Evolutionary conservation across 2,888 invertebrate species (phyloP).

Genomic region (Anoplius nigerrimus): DNA sequence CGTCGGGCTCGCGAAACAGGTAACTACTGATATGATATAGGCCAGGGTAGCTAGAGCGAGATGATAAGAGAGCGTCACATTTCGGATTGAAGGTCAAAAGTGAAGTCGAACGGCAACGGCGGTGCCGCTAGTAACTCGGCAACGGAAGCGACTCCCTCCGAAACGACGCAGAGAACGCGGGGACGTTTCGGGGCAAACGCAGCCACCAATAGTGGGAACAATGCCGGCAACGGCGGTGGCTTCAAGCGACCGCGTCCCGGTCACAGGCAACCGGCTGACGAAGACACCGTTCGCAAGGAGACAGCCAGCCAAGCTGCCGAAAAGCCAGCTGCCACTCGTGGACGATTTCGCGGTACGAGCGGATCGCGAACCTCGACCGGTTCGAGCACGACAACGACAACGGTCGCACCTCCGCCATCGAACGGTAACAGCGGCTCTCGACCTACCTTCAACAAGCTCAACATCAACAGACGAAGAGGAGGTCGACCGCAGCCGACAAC

Average conservation of each 20-base stretch:
- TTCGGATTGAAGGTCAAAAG: no score
- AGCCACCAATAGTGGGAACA: background rate
- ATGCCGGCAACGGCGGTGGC: slow-evolving; percentile 40
- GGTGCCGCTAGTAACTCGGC: slow-evolving; percentile 63
- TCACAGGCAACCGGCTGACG: slow-evolving; percentile 51
- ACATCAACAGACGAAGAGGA: slow-evolving; percentile 61
- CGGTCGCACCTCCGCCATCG: slow-evolving; percentile 50
- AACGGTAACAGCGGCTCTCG: slow-evolving; percentile 39
- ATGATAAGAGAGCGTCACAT: no score
- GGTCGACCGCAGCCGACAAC: slow-evolving; percentile 61
- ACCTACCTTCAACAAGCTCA: slow-evolving; percentile 66
- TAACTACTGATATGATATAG: no score
- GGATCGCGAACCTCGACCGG: slow-evolving; percentile 52
- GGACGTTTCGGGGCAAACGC: slow-evolving; percentile 60
- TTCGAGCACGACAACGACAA: slow-evolving; percentile 22
- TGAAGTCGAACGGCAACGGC: slow-evolving; percentile 59
- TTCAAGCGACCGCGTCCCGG: slow-evolving; percentile 66
- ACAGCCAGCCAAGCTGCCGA: slow-evolving; percentile 60
- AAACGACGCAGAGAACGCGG: slow-evolving; percentile 61
- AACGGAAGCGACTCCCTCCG: slow-evolving; percentile 50
- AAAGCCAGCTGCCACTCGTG: slow-evolving; percentile 57
- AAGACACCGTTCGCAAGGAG: slow-evolving; percentile 67
- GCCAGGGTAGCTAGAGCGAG: no score
- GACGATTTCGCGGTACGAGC: slow-evolving; percentile 64
- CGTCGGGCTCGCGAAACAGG: slow-evolving; percentile 56